Base-by-base conservation (phyloP, 2,113 vertebrate species). In the Corythoichthys intestinalis region DNA sequence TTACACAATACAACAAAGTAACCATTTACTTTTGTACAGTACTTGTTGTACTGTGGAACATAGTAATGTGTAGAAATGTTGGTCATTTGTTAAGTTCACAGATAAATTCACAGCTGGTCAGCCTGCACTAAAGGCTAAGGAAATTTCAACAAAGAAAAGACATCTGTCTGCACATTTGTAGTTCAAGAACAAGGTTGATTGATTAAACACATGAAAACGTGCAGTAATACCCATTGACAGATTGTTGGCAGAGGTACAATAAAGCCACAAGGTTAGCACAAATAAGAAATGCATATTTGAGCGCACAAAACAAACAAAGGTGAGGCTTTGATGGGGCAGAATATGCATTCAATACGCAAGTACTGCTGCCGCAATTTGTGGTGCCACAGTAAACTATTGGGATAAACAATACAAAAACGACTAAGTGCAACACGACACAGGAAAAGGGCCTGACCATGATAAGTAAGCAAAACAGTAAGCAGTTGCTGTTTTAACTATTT, bases 271-370 rank as follows among this genome's bases (percentile, higher is more conserved):
- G 34, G 39, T 47, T 60, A 17, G 15, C 6, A 20, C 61, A 48
- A 20, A 64, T 20, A 64, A 48, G 58, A 28, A 63, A 63, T 12
- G 44, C 20, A 47, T n/a, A 12, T 62, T 46, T 38, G 3, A 50
- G 3, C 28, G n/a, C 11, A 48, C 15, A 2, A 37, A 62, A 15
- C 13, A 59, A 59, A 56, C 20, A 54, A 70, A 64, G 38, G 20
- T 20, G 58, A 34, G 41, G 35, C 15, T 37, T 54, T 54, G 28
- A 53, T 35, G 20, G 38, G 47, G 35, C 28, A 50, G 15, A 20
- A 52, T 39, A 69, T 52, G 11, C 35, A 53, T 66, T 72, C 34
- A 64, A 20, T 15, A 65, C 48, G 67, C 62, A 20, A 54, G 20
- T 11, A 34, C n/a, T 9, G 52, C 28, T 20, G n/a, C 2, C 7